phyloP scores from a whole-genome alignment of 2,797 vertebrate genomes.

The Notolepis coatsorum region DNA sequence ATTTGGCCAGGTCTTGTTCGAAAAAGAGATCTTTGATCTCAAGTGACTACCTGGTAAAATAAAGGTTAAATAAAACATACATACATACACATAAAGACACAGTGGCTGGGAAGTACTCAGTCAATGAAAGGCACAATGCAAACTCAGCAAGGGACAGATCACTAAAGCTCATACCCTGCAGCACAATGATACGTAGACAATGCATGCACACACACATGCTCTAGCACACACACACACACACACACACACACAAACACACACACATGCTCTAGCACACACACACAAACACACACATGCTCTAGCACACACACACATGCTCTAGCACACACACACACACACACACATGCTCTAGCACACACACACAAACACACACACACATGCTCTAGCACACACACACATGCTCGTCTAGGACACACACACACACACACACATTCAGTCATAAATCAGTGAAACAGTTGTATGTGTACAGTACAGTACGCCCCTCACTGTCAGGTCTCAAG shows the following conservation, averaged over 20 bases:
- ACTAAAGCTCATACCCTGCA: background rate
- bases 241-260: background rate
- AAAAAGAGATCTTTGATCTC: no score
- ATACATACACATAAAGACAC: no score
- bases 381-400: no score
- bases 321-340: background rate
- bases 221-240: background rate
- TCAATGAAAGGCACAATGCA: slow-evolving; percentile 36
- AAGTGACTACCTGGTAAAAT: no score
- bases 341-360: no score
- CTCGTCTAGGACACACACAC: no score
- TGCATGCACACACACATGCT: slow-evolving; percentile 16
- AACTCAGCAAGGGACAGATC: slow-evolving; percentile 23
- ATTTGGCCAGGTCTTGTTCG: no score
- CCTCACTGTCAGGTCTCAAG: background rate
- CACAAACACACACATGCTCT: background rate
- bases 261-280: background rate
- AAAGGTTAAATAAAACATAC: no score
- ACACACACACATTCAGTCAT: background rate
- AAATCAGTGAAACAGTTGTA: no score
- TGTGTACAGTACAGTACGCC: slow-evolving; percentile 22
- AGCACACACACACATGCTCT: no score
- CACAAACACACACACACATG: background rate
- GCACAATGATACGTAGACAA: no score
- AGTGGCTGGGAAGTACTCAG: no score